Conservation (phyloP, 2,797 vertebrate species). For the Anniella stebbinsi region DNA sequence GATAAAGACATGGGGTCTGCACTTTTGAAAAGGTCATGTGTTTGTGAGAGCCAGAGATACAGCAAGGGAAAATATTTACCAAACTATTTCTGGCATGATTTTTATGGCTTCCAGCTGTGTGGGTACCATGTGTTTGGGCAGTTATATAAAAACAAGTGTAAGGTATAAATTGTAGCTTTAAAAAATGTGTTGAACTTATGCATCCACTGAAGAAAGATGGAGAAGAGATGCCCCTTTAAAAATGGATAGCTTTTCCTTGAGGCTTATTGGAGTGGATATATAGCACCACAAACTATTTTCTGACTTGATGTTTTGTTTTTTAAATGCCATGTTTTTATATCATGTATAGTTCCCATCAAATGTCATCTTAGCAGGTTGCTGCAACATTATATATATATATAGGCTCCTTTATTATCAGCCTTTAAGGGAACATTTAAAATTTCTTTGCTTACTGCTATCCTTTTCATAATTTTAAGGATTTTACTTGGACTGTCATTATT, state of each 20-base stretch:
- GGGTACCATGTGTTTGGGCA: neutral
- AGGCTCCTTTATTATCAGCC: neutral
- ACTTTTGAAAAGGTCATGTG: conserved; percentile 27
- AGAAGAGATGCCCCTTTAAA: neutral
- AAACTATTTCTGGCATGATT: neutral
- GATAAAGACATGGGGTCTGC: conserved; percentile 56
- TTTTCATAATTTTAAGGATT: neutral
- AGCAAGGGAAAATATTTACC: neutral
- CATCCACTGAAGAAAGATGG: neutral
- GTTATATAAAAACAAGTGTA: neutral
- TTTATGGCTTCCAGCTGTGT: neutral
- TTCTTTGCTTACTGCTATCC: too few relatives aligned
- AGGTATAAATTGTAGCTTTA: neutral
- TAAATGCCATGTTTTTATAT: neutral
- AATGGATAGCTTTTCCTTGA: neutral
- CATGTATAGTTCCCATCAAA: neutral
- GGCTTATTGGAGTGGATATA: neutral
- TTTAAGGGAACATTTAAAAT: neutral
- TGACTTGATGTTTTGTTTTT: neutral
- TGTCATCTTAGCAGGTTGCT: neutral
- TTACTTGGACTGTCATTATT: neutral
- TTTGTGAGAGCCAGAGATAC: conserved; percentile 44
- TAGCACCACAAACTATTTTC: neutral
- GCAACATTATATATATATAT: neutral
- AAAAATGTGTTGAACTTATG: neutral